A percentile compares a stretch with the other conserved stretches of the same genome.
These are phyloP conservation scores for Tanypteryx hageni DNA, from an alignment of 2,888 invertebrate genomes.

Conservation along the genomic window DNA sequence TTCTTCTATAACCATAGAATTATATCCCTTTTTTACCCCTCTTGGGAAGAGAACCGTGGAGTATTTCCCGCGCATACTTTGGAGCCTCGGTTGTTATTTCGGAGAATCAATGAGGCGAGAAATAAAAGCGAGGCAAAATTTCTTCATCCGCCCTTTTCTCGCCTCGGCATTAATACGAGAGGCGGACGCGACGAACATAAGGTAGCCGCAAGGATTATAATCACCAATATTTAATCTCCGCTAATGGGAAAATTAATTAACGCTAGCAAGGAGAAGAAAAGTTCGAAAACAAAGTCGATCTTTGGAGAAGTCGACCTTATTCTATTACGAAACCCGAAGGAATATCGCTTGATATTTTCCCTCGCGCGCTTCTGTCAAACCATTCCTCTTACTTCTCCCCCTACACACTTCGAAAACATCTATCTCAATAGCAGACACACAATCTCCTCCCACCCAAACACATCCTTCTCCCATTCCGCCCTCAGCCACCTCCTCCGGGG, in stretches of 20 bases:
- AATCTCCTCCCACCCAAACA: neutral
- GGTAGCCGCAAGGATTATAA: constrained; percentile 6
- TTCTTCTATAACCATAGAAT: neutral
- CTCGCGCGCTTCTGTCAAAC: neutral
- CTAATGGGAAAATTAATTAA: constrained; percentile 45
- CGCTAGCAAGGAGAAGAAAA: neutral
- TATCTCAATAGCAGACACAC: constrained; percentile 45
- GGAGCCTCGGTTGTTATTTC: neutral
- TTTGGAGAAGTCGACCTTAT: constrained; percentile 6
- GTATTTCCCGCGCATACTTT: constrained; percentile 3
- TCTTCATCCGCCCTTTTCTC: neutral
- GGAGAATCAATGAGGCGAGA: neutral
- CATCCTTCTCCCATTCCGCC: neutral
- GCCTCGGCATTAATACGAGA: neutral
- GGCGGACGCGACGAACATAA: neutral
- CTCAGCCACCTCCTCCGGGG: neutral
- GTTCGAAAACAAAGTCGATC: constrained; percentile 3
- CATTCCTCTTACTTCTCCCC: no score
- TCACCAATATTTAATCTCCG: constrained; percentile 25
- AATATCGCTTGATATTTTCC: constrained; percentile 31
- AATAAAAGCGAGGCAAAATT: neutral
- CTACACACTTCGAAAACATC: constrained; percentile 22
- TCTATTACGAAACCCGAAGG: constrained; percentile 23
- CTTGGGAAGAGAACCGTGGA: neutral
- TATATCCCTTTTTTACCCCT: neutral